Base-by-base conservation (phyloP, 2,888 invertebrate genomes). In the Atrina japonica region DNA sequence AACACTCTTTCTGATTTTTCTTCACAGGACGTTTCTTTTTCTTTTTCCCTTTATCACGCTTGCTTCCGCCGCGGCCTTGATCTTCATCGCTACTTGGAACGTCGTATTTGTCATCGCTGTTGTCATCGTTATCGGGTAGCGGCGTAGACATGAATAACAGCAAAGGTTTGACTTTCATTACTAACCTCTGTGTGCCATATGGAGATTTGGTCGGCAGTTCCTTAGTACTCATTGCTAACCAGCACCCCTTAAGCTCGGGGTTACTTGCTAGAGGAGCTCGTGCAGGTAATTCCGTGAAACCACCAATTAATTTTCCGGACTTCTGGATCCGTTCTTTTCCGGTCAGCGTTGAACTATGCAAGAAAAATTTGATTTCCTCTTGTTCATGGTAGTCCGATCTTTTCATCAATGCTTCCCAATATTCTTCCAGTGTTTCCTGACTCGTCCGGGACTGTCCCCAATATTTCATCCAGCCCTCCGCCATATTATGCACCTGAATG, bases 351-450 rank as follows among this genome's bases (percentile, higher is more conserved):
- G 78, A 74, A 35, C 76, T 74, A 41, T 78, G 78, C 29, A 72
- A 56, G 29, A 78, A 75, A 52, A 45, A 78, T 45, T 78, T 75
- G 3, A 78, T 74, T 60, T 78, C 78, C 41, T 74, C 74, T 47
- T 69, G 60, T 35, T 78, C 74, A n/a, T 64, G 52, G 50, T 25
- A 52, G 45, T 74, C 78, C 9, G 72, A 73, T 50, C 40, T 35
- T 21, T 40, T 41, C 47, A 65, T n/a, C 2, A 78, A 49, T 41
- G 64, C 61, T 7, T 75, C 73, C 78, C 78, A 78, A 56, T 73
- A 76, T 18, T 66, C 66, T 21, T 78, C 76, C n/a, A 78, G 40
- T 21, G 60, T 66, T 3, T 60, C 66, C 14, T 41, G 47, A 18
- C 35, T 56, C 18, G 52, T 35, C n/a, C 27, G 40, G 5, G 63